Percentiles rank a stretch among this genome's conserved stretches.
Conservation (phyloP, 2,797 vertebrate genomes). For the Helostoma temminkii region DNA sequence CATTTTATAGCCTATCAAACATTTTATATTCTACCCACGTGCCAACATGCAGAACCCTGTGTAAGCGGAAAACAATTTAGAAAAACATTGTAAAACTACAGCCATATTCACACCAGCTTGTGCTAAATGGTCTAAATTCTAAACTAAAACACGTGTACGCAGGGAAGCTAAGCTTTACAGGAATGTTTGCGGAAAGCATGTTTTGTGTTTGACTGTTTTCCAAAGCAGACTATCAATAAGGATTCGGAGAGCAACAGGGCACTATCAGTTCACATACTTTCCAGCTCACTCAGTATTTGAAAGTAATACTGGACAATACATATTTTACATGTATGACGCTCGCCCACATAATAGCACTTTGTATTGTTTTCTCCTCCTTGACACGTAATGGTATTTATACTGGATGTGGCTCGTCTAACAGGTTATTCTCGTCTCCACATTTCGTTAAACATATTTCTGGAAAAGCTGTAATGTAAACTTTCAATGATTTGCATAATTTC, state of each 20-base stretch:
- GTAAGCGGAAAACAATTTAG: conserved; percentile 55
- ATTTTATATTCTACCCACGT: conserved; percentile 27
- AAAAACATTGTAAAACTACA: conserved; percentile 55
- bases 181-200: conserved; percentile 19
- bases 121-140: conserved; percentile 16
- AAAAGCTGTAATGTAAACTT: too few species aligned
- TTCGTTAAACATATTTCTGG: not conserved
- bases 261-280: conserved; percentile 32
- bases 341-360: too few species aligned
- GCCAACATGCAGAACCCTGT: conserved; percentile 3
- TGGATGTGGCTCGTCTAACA: not conserved
- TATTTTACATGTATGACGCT: not conserved
- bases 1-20: conserved; percentile 53
- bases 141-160: conserved; percentile 37
- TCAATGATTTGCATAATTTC: not conserved
- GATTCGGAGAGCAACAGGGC: conserved; percentile 16
- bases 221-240: conserved; percentile 18
- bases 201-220: conserved; percentile 23
- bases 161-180: not conserved
- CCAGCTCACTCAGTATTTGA: conserved; percentile 7
- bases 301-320: not conserved
- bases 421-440: not conserved
- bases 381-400: not conserved
- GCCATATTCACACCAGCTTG: conserved; percentile 23
- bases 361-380: not conserved